These are phyloP conservation scores for Campylomormyrus numenius DNA, from an alignment of 2,113 vertebrate genomes.

Conservation along the genomic window DNA sequence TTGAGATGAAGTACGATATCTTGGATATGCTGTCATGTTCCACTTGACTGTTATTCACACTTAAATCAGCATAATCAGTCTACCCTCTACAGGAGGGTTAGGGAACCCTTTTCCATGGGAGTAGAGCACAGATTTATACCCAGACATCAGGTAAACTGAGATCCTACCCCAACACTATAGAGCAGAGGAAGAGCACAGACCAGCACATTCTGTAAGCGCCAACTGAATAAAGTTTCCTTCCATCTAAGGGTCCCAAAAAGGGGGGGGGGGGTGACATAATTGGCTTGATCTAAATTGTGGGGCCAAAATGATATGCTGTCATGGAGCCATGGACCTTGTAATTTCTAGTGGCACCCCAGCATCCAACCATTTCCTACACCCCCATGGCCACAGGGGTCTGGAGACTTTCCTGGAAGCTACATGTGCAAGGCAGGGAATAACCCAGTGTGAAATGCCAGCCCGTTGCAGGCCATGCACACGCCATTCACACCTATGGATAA, in stretches of 20 bases:
- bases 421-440: neutral
- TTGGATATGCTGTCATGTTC: neutral
- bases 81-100: no score
- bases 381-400: neutral
- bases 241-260: neutral
- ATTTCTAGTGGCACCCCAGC: neutral
- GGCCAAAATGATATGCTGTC: neutral
- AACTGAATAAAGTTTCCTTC: neutral
- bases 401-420: neutral
- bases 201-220: neutral
- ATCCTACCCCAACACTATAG: neutral
- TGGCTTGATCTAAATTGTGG: neutral
- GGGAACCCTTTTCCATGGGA: neutral
- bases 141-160: neutral
- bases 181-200: neutral
- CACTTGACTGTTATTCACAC: neutral
- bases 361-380: neutral
- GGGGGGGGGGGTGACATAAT: neutral
- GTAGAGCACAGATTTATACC: neutral
- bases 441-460: neutral
- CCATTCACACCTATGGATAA: neutral
- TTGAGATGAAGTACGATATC: neutral
- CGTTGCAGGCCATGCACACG: neutral
- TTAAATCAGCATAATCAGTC: neutral
- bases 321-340: neutral